Base-by-base conservation (phyloP, 2,113 vertebrate species). In the Eudyptes chrysolophus region DNA sequence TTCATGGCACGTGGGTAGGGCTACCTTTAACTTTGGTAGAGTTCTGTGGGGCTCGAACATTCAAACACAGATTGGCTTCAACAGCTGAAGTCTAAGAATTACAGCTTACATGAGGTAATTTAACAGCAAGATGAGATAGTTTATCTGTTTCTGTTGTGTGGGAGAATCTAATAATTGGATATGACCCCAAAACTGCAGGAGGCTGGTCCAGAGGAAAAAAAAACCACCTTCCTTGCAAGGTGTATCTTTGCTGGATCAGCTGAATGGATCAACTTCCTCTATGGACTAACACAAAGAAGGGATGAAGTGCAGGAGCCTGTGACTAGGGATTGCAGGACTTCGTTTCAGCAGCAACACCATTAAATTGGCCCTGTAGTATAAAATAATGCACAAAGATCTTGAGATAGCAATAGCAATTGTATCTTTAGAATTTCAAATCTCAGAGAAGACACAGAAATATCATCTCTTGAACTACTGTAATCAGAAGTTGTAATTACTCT, bases 381-480 rank as follows among this genome's bases (percentile, higher is more conserved):
- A 58, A 72, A 44, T 36, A 70, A 60, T 9, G 38, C 9, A 42
- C 51, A 64, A 48, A 87, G 21, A 48, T 69, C 52, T 27, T 3
- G 1, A 76, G 16, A 52, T 22, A 36, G 16, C 26, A 54, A 6
- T 57, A 60, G 40, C 10, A 46, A 6, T 54, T 85, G 11, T 66
- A 34, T 44, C 49, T 66, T 57, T 36, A 66, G 58, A 57, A 36
- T 65, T 86, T 84, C 24, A 76, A 55, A 40, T 76, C 49, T 91
- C 7, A 1, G 51, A 46, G 34, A 34, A 69, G 13, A 42, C 12
- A 2, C 0, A 0, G 32, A 76, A 65, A 20, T 86, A 38, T 1
- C 13, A 49, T 49, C 10, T 72, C 29, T 82, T 60, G 18, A 55
- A 49, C 49, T 86, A 4, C 7, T 74, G 46, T 62, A 77, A 57